These are phyloP conservation scores for Phoenicopterus ruber DNA, from an alignment of 2,113 vertebrate species.

Conservation along the genomic window DNA sequence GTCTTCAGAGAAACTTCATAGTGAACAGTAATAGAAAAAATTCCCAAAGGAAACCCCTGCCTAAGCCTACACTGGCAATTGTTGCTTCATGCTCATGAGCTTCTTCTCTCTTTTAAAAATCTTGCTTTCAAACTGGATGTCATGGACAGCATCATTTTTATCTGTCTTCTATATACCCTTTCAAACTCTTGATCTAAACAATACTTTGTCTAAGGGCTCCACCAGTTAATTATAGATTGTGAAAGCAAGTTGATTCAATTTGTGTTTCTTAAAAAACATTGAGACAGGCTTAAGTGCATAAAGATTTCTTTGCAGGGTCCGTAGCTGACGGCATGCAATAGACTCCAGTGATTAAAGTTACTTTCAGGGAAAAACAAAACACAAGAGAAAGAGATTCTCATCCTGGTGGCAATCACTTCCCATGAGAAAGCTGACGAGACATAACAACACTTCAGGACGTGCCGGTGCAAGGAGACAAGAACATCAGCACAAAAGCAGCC, in stretches of 20 bases:
- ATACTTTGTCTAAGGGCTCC: background rate
- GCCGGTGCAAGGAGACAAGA: background rate
- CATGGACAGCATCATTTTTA: background rate
- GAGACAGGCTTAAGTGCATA: background rate
- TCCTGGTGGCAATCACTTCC: background rate
- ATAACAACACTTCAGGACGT: background rate
- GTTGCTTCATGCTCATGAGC: background rate
- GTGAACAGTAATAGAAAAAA: background rate
- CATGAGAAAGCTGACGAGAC: background rate
- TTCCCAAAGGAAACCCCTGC: background rate
- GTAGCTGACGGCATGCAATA: background rate
- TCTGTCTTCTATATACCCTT: background rate
- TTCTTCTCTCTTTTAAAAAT: background rate
- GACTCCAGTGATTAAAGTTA: background rate
- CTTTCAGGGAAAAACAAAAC: background rate
- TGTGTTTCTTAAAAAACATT: background rate
- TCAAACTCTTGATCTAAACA: background rate
- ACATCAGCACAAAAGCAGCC: background rate
- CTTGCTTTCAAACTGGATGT: background rate
- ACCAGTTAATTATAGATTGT: background rate
- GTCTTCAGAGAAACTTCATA: background rate
- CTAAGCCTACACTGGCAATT: background rate
- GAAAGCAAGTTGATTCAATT: background rate
- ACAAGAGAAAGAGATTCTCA: background rate
- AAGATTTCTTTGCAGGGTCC: background rate